Percentiles rank a stretch among this genome's conserved stretches.
These are phyloP conservation scores for Gasteruption jaculator DNA, from an alignment of 2,888 invertebrate genomes.

Conservation along the genomic window DNA sequence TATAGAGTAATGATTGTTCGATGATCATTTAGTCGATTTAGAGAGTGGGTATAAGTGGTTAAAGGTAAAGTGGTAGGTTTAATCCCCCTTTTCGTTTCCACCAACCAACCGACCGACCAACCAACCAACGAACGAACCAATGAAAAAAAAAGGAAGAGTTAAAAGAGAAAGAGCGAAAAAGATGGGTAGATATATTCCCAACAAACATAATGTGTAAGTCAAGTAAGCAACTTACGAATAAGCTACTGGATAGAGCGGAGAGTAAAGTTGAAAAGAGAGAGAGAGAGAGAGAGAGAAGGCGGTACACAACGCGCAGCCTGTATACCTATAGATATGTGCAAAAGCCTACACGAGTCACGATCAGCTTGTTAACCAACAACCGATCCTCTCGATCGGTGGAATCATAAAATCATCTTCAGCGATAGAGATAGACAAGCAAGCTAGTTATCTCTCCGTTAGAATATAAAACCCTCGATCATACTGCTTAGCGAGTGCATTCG, in stretches of 20 bases:
- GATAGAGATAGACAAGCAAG: conserved; percentile 7
- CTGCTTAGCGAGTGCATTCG: conserved; percentile 36
- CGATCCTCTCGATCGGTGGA: conserved; percentile 32
- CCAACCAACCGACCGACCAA: conserved; percentile 11
- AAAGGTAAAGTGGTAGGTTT: conserved; percentile 36
- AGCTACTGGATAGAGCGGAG: conserved; percentile 42
- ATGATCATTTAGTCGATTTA: conserved; percentile 35
- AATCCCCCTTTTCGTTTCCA: conserved; percentile 23
- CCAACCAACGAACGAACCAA: neutral
- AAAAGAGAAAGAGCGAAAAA: no score
- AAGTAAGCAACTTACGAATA: conserved; percentile 32
- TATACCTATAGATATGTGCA: no score
- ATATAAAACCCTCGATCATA: no score
- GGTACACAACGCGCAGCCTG: no score
- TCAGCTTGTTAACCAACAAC: conserved; percentile 43
- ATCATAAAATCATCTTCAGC: conserved; percentile 34
- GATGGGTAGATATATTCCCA: no score
- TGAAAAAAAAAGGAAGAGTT: no score
- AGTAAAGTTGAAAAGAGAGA: no score
- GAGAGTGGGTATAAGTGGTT: conserved; percentile 32
- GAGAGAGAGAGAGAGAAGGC: no score
- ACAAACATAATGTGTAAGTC: neutral
- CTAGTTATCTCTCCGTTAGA: conserved; percentile 20
- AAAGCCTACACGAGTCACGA: conserved; percentile 49
- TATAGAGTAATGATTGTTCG: no score